Conservation (phyloP, 2,797 vertebrate genomes). For the Acipenser ruthenus region DNA sequence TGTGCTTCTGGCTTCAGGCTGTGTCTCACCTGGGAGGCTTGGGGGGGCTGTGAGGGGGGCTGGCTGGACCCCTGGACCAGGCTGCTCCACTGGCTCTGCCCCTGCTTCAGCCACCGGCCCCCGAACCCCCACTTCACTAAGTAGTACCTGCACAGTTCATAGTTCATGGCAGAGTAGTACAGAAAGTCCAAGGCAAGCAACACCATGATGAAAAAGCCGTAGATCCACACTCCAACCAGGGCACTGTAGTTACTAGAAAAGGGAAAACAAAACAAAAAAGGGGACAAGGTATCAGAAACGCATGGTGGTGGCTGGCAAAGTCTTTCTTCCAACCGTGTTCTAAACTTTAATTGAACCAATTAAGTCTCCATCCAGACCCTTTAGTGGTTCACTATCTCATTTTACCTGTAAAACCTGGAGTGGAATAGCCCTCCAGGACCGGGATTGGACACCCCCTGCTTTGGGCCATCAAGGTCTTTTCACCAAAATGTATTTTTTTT, state of each 20-base stretch:
- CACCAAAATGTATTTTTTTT: too few species aligned
- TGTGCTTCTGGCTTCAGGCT: constrained; percentile 71
- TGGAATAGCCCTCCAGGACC: too few species aligned
- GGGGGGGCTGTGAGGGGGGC: constrained; percentile 34
- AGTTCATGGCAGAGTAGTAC: constrained; percentile 97
- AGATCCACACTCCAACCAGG: constrained; percentile 94
- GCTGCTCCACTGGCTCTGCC: constrained; percentile 75
- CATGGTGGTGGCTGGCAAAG: constrained; percentile 15
- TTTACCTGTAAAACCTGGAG: too few species aligned
- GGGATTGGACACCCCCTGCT: too few species aligned
- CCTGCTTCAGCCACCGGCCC: constrained; percentile 86
- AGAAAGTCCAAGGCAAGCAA: constrained; percentile 89
- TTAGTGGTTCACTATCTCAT: too few species aligned
- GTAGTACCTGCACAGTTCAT: constrained; percentile 88
- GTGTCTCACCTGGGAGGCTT: constrained; percentile 59
- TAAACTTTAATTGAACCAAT: too few species aligned
- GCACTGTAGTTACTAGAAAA: constrained; percentile 86
- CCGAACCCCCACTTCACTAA: constrained; percentile 91
- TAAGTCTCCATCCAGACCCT: too few species aligned
- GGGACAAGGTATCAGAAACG: too few species aligned
- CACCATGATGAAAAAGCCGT: constrained; percentile 90
- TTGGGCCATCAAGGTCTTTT: too few species aligned
- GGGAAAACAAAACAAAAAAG: constrained; percentile 11
- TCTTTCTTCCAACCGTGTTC: too few species aligned
- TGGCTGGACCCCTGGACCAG: constrained; percentile 57